Percentiles rank a stretch among this genome's conserved stretches.
phyloP scores from a whole-genome alignment of 1,140 invertebrate species.

The Drosophila dunni region DNA sequence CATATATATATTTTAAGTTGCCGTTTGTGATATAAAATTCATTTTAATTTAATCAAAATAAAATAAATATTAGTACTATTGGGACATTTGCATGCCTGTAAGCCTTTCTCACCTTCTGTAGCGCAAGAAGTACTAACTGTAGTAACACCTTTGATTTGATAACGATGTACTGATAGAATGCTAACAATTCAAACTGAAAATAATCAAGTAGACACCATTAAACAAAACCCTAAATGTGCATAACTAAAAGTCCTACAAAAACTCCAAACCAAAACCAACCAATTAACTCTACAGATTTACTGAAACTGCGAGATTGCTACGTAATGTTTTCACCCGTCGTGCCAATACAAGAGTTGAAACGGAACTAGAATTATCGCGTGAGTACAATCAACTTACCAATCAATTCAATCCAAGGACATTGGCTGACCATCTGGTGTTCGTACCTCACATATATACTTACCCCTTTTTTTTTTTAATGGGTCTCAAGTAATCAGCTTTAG shows the following conservation, averaged over 20 bases:
- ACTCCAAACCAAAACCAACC: conserved; percentile 29
- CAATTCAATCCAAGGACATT: conserved; percentile 49
- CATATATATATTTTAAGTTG: conserved; percentile 51
- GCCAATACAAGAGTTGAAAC: conserved; percentile 91
- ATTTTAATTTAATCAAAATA: conserved; percentile 15
- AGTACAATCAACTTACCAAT: conserved; percentile 86
- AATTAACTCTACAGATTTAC: conserved; percentile 91
- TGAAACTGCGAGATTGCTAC: conserved; percentile 96
- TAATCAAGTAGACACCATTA: conserved; percentile 3
- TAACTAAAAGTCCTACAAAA: conserved; percentile 16
- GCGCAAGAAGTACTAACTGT: conserved; percentile 17
- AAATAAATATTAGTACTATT: conserved; percentile 7
- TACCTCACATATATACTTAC: conserved; percentile 7
- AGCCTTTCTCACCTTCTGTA: conserved; percentile 47
- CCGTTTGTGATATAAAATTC: conserved; percentile 25
- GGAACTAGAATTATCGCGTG: conserved; percentile 96
- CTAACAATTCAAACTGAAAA: conserved; percentile 81
- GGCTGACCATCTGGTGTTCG: conserved; percentile 37
- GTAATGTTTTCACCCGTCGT: conserved; percentile 94
- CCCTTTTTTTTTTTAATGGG: conserved; percentile 31
- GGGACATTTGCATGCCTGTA: conserved; percentile 51
- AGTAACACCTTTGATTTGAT: conserved; percentile 35
- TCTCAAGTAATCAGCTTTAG: conserved; percentile 27
- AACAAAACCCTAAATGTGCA: conserved; percentile 10
- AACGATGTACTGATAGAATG: conserved; percentile 40